Conservation (phyloP, 1,140 invertebrate genomes). For the Phthorimaea operculella region DNA sequence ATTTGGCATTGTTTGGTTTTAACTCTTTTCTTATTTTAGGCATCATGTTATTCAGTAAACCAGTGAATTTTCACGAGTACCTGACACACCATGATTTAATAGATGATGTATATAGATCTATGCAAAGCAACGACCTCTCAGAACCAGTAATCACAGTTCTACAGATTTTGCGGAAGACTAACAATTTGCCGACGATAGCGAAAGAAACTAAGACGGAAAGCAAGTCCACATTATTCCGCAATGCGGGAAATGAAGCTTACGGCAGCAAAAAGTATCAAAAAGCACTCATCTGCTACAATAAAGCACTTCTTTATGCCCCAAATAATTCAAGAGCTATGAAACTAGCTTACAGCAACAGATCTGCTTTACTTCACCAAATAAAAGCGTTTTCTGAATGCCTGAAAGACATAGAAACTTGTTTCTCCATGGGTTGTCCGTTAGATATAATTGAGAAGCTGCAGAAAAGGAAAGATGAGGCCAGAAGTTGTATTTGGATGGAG, state of each 20-base stretch:
- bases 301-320: slow-evolving; percentile 11
- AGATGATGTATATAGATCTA: slow-evolving; percentile 8
- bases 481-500: not conserved
- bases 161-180: slow-evolving; percentile 2
- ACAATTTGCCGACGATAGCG: not conserved
- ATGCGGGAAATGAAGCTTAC: slow-evolving; percentile 6
- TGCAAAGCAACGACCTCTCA: slow-evolving; percentile 5
- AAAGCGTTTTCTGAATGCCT: slow-evolving; percentile 6
- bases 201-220: slow-evolving; percentile 6
- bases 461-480: slow-evolving; percentile 8
- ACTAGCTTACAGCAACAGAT: slow-evolving; percentile 13
- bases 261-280: not conserved
- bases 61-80: not conserved
- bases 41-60: not conserved
- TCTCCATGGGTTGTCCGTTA: slow-evolving; percentile 5
- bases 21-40: not conserved
- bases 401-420: slow-evolving; percentile 9
- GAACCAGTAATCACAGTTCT: slow-evolving; percentile 3
- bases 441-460: slow-evolving; percentile 8
- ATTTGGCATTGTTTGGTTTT: no score
- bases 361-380: slow-evolving; percentile 7
- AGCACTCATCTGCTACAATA: slow-evolving; percentile 10
- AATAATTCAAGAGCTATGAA: slow-evolving; percentile 7
- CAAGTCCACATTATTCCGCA: not conserved
- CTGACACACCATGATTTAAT: slow-evolving; percentile 4